These are phyloP conservation scores for Volucella inanis DNA, from an alignment of 2,888 invertebrate species.

Conservation along the genomic window DNA sequence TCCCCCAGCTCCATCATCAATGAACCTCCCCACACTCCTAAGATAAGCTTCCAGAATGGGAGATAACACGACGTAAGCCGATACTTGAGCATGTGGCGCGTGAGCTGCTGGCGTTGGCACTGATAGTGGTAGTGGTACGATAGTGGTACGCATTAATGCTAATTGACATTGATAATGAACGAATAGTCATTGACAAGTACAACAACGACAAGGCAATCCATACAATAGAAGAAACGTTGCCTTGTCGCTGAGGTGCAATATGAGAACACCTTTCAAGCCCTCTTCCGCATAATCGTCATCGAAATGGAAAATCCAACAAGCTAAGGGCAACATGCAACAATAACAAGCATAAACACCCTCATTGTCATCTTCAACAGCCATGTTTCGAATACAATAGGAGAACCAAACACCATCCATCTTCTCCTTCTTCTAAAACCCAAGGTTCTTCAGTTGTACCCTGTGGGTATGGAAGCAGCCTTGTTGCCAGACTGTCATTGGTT, in stretches of 20 bases:
- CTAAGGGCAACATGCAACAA: slow-evolving; percentile 55
- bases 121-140: slow-evolving; percentile 25
- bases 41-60: slow-evolving; percentile 35
- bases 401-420: too few species aligned
- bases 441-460: background rate
- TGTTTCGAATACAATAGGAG: too few species aligned
- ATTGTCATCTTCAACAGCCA: slow-evolving; percentile 54
- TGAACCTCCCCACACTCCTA: background rate
- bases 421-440: background rate
- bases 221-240: slow-evolving; percentile 24
- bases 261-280: slow-evolving; percentile 65
- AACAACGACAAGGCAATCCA: background rate
- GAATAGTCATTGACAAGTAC: slow-evolving; percentile 59
- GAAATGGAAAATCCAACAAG: background rate
- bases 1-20: slow-evolving; percentile 8
- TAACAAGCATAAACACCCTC: slow-evolving; percentile 67
- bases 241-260: slow-evolving; percentile 58
- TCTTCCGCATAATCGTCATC: slow-evolving; percentile 58
- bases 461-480: slow-evolving; percentile 2
- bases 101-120: slow-evolving; percentile 38
- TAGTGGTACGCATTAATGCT: slow-evolving; percentile 56
- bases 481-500: slow-evolving; percentile 42
- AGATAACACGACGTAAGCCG: slow-evolving; percentile 65
- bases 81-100: slow-evolving; percentile 58
- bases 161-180: slow-evolving; percentile 74